phyloP scores from a whole-genome alignment of 1,140 invertebrate species.

The Cardiocondyla obscurior region DNA sequence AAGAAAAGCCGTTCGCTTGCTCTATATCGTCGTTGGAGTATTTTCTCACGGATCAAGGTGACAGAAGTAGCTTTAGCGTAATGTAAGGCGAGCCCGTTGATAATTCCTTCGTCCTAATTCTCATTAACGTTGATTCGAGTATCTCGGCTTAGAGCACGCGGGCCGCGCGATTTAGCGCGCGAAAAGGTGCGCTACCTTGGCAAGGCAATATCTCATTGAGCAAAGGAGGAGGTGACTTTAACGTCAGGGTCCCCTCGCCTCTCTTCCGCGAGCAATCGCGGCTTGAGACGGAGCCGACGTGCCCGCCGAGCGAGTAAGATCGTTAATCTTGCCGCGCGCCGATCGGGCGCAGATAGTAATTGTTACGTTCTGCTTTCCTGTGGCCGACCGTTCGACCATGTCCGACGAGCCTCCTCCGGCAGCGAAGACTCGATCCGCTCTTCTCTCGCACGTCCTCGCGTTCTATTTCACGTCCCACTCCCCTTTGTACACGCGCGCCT shows the following conservation, averaged over 20 bases:
- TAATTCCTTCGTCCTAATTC: slow-evolving; percentile 41
- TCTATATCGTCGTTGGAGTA: background rate
- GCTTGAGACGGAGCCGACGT: slow-evolving; percentile 77
- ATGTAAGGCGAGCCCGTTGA: slow-evolving; percentile 12
- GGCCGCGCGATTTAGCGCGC: slow-evolving; percentile 63
- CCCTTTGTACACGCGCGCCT: slow-evolving; percentile 1
- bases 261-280: slow-evolving; percentile 79
- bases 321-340: slow-evolving; percentile 83
- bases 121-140: slow-evolving; percentile 37
- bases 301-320: slow-evolving; percentile 82
- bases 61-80: slow-evolving; percentile 19
- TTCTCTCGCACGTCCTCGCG: slow-evolving; percentile 14
- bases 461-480: slow-evolving; percentile 49
- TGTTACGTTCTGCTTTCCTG: slow-evolving; percentile 83
- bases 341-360: slow-evolving; percentile 84
- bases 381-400: slow-evolving; percentile 74
- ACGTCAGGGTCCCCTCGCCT: slow-evolving; percentile 74
- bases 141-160: slow-evolving; percentile 6
- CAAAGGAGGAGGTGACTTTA: slow-evolving; percentile 83
- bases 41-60: slow-evolving; percentile 7
- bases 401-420: slow-evolving; percentile 53
- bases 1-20: background rate
- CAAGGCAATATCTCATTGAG: slow-evolving; percentile 80
- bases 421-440: slow-evolving; percentile 11
- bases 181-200: slow-evolving; percentile 54